Percentiles rank a stretch among this genome's conserved stretches.
phyloP scores from a whole-genome alignment of 2,888 invertebrate genomes.

The Azorinus chamasolen region DNA sequence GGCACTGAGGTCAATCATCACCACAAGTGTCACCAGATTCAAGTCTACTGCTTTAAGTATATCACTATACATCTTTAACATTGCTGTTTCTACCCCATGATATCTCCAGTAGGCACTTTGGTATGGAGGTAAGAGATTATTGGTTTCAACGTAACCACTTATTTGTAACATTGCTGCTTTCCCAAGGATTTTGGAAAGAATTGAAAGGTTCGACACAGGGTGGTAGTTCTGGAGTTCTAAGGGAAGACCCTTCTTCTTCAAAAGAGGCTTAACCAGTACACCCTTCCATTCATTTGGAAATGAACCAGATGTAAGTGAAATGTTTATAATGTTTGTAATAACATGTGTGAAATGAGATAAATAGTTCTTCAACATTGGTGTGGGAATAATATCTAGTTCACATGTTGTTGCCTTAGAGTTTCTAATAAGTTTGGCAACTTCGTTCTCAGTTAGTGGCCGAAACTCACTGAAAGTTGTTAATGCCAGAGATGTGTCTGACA shows the following conservation, averaged over 20 bases:
- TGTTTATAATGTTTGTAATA: slow-evolving; percentile 25
- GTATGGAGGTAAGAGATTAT: slow-evolving; percentile 27
- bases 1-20: too few relatives aligned
- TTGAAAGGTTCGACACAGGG: slow-evolving; percentile 36
- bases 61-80: too few relatives aligned
- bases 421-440: slow-evolving; percentile 12
- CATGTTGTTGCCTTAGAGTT: slow-evolving; percentile 25
- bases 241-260: slow-evolving; percentile 48
- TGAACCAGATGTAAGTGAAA: slow-evolving; percentile 15
- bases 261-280: slow-evolving; percentile 37
- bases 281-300: slow-evolving; percentile 36
- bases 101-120: slow-evolving; percentile 41
- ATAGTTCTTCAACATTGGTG: slow-evolving; percentile 19
- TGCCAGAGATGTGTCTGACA: too few relatives aligned
- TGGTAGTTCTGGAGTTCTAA: slow-evolving; percentile 35
- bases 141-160: slow-evolving; percentile 13
- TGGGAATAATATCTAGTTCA: slow-evolving; percentile 30
- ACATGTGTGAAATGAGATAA: slow-evolving; percentile 17
- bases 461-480: too few relatives aligned
- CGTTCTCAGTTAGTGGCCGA: slow-evolving; percentile 12
- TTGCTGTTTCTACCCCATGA: too few relatives aligned
- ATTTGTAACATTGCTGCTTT: slow-evolving; percentile 27
- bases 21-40: too few relatives aligned
- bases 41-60: too few relatives aligned
- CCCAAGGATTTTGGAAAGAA: slow-evolving; percentile 49